phyloP scores from a whole-genome alignment of 2,888 invertebrate genomes.

The Pyrocoelia pectoralis region DNA sequence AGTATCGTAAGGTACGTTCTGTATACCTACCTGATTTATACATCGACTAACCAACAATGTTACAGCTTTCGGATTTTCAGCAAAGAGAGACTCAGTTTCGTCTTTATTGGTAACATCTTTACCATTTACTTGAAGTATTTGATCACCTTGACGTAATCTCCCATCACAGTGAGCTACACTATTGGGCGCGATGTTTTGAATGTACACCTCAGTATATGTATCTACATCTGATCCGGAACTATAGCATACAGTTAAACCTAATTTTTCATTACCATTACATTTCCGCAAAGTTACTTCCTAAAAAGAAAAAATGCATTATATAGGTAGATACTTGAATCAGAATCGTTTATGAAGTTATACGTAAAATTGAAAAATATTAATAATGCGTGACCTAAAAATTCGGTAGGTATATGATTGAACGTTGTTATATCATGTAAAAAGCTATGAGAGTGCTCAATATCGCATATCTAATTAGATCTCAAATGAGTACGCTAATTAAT shows the following conservation, averaged over 20 bases:
- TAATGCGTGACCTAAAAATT: no score
- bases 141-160: conserved; percentile 68
- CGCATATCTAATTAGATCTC: no score
- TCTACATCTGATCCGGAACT: conserved; percentile 65
- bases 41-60: conserved; percentile 69
- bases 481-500: no score
- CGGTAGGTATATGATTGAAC: background rate
- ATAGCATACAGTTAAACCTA: conserved; percentile 74
- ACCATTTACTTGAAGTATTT: conserved; percentile 69
- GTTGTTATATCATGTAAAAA: no score
- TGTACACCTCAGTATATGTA: conserved; percentile 69
- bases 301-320: conserved; percentile 32
- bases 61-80: conserved; percentile 66
- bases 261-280: conserved; percentile 65
- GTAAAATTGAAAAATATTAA: no score
- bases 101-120: conserved; percentile 67
- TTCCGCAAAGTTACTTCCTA: conserved; percentile 73
- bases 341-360: no score
- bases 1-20: background rate
- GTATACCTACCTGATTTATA: conserved; percentile 61
- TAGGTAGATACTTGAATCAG: background rate
- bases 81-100: conserved; percentile 68
- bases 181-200: conserved; percentile 69
- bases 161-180: conserved; percentile 69
- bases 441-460: no score